Percentiles rank a stretch among this genome's conserved stretches.
These are phyloP conservation scores for Chrysaora quinquecirrha DNA, from an alignment of 30 jellyfish, hydroid and myxozoan species.

Conservation along the genomic window DNA sequence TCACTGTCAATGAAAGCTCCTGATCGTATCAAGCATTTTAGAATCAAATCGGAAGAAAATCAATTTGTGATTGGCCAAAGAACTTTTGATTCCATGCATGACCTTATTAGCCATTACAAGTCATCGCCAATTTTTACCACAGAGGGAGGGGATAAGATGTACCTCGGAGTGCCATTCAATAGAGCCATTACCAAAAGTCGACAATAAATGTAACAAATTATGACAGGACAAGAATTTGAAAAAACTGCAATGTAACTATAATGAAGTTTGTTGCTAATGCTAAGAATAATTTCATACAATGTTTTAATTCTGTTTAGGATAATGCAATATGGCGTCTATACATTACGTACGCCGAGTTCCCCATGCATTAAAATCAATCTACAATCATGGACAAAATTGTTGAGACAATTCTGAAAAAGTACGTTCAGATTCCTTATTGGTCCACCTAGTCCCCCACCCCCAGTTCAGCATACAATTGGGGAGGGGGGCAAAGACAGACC, in stretches of 20 bases:
- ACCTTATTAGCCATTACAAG: slow-evolving; percentile 74
- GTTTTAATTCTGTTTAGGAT: no score
- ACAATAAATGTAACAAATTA: not conserved
- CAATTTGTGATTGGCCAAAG: slow-evolving; percentile 89
- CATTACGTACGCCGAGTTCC: no score
- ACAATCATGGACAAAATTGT: no score
- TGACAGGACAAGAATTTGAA: not conserved
- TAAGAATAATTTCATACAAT: no score
- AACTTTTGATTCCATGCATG: slow-evolving; percentile 70
- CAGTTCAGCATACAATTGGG: no score
- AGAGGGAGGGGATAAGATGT: slow-evolving; percentile 86
- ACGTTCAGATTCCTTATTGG: no score
- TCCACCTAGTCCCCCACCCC: no score
- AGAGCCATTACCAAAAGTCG: slow-evolving; percentile 73
- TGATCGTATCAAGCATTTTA: slow-evolving; percentile 83
- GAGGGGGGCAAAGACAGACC: no score
- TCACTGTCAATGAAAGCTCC: slow-evolving; percentile 96
- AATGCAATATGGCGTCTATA: no score
- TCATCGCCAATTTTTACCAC: slow-evolving; percentile 88
- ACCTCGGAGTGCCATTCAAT: slow-evolving; percentile 72
- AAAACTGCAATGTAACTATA: not conserved
- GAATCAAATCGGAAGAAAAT: slow-evolving; percentile 62
- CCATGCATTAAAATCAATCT: no score
- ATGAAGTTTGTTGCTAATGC: no score
- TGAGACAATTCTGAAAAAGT: no score